phyloP scores from a whole-genome alignment of 2,888 invertebrate genomes.

The Apoda limacodes region DNA sequence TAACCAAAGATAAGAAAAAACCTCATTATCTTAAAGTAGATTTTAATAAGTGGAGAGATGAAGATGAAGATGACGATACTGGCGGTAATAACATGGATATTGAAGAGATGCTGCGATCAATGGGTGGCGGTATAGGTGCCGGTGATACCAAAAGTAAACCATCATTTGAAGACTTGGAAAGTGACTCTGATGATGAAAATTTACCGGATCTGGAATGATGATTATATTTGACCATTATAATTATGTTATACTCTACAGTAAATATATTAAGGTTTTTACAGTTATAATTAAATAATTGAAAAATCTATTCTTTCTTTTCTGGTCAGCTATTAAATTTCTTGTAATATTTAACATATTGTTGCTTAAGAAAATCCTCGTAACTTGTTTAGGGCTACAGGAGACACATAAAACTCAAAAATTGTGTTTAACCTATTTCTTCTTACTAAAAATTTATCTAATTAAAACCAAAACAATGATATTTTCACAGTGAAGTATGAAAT shows the following conservation, averaged over 20 bases:
- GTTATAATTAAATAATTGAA: constrained; percentile 55
- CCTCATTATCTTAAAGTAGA: constrained; percentile 97
- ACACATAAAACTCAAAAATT: too few species aligned
- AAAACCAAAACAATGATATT: too few species aligned
- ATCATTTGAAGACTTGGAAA: constrained; percentile 80
- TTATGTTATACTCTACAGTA: constrained; percentile 38
- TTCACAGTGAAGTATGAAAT: too few species aligned
- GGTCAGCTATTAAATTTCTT: constrained; percentile 9
- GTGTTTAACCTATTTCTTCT: too few species aligned
- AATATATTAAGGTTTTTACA: constrained; percentile 62
- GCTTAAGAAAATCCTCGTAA: too few species aligned
- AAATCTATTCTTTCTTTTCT: constrained; percentile 22
- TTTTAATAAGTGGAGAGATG: constrained; percentile 98
- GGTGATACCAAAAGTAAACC: constrained; percentile 72
- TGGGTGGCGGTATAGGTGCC: constrained; percentile 66
- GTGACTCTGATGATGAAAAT: constrained; percentile 85
- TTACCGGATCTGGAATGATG: constrained; percentile 79
- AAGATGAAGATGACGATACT: constrained; percentile 89
- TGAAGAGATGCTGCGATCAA: constrained; percentile 80
- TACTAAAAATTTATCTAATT: too few species aligned
- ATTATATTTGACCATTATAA: constrained; percentile 28
- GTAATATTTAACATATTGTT: background rate
- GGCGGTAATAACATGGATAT: constrained; percentile 62
- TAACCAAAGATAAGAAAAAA: constrained; percentile 90
- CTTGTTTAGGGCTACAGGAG: too few species aligned